Conservation (phyloP, 2,113 vertebrate species). For the Mionectes macconnelli region DNA sequence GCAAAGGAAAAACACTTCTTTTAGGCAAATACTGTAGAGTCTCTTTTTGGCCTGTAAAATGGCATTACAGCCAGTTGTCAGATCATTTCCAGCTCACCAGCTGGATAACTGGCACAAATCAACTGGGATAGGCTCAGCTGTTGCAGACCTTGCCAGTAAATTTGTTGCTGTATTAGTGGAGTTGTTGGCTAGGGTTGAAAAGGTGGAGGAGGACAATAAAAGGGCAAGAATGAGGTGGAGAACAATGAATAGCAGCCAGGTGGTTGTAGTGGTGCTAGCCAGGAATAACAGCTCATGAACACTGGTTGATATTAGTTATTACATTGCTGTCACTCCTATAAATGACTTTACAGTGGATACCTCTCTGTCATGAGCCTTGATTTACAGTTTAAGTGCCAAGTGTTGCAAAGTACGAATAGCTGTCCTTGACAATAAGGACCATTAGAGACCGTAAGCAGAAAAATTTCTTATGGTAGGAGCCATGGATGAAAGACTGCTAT, state of each 20-base stretch:
- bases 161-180: constrained; percentile 9
- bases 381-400: neutral
- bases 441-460: neutral
- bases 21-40: neutral
- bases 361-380: neutral
- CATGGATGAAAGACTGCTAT: neutral
- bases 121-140: constrained; percentile 36
- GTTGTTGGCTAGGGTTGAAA: neutral
- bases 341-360: neutral
- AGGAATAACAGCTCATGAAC: constrained; percentile 19
- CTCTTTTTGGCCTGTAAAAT: neutral
- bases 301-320: neutral
- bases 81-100: constrained; percentile 30
- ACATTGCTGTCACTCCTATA: neutral
- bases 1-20: neutral
- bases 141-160: constrained; percentile 24
- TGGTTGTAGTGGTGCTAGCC: neutral
- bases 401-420: neutral
- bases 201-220: constrained; percentile 10
- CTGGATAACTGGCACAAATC: constrained; percentile 35
- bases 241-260: neutral
- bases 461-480: neutral
- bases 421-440: neutral
- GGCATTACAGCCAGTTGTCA: neutral
- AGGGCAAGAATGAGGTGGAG: constrained; percentile 9